Conservation (phyloP, 1,140 invertebrate genomes). For the Scylla paramamosain region DNA sequence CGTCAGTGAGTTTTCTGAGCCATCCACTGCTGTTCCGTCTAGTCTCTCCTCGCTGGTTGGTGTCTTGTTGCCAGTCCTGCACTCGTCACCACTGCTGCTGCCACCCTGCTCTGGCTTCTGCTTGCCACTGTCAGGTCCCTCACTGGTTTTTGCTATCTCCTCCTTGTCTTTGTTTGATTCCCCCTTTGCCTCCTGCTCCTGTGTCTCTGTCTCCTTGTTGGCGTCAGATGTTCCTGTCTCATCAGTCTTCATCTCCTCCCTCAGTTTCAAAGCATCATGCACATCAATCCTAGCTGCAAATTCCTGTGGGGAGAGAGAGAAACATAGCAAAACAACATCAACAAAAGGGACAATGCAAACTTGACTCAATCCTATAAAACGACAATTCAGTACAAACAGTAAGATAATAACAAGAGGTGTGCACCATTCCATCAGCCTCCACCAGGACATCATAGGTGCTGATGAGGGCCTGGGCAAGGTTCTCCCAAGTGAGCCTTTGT, state of each 20-base stretch:
- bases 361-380: too few species aligned
- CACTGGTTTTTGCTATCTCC: conserved; percentile 35
- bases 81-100: not conserved
- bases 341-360: too few species aligned
- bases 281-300: conserved; percentile 69
- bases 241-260: not conserved
- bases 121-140: not conserved
- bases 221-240: too few species aligned
- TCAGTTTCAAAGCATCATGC: conserved; percentile 50
- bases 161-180: not conserved
- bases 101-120: not conserved
- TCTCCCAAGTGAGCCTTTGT: conserved; percentile 64
- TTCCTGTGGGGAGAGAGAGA: conserved; percentile 52
- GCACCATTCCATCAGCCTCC: conserved; percentile 66
- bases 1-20: not conserved
- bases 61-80: not conserved
- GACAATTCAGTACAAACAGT: too few species aligned
- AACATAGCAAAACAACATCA: too few species aligned
- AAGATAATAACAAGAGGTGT: not conserved
- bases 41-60: conserved; percentile 22
- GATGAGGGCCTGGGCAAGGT: conserved; percentile 66
- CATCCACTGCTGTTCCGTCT: not conserved
- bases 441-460: conserved; percentile 69
- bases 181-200: too few species aligned
- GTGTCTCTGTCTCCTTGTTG: too few species aligned